Base-by-base conservation (phyloP, 2,888 invertebrate genomes). In the Julus scandinavius region DNA sequence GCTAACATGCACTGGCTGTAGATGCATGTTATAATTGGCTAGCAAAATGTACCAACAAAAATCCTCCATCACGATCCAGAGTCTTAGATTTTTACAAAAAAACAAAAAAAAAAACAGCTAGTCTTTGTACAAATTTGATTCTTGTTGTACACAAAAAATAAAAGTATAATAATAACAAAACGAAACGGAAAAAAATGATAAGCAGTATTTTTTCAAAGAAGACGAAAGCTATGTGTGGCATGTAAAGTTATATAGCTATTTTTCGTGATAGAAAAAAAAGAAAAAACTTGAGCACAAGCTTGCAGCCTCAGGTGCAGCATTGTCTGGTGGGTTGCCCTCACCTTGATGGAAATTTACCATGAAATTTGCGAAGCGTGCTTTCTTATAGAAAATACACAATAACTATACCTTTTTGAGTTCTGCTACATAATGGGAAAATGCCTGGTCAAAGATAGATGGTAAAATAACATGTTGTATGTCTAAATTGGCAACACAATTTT, bases 201-300 rank as follows among this genome's bases (percentile, higher is more conserved):
- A 80, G 80, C 80, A 80, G 80, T 38, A 38, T 80, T 80, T 80
- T 80, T 80, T 80, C 29, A 80, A 80, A 29, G 80, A 38, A 29
- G 80, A 80, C 15, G 80, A 80, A 38, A 80, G 38, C 29, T 80
- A 80, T 80, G 80, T 80, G 80, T 80, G 80, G 80, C 80, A 80
- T 38, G 80, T 80, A 80, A 80, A 80, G 80, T 80, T 80, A 80
- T 80, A 80, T 29, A 38, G 80, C 80, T 38, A 80, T 80, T 80
- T 80, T 80, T 80, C 80, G 29, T 80, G 80, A 80, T 38, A 38
- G 80, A 38, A 80, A 80, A 63, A 63, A 6, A 20, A 29, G 11
- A 63, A 38, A 80, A 38, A 80, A 11, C 80, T 29, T 80, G 80
- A 80, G 80, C 38, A 80, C 80, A 80, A 80, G 80, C 29, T 13